Evolutionary conservation across 1,140 invertebrate species (phyloP).

Genomic region (Drosophila kikkawai): DNA sequence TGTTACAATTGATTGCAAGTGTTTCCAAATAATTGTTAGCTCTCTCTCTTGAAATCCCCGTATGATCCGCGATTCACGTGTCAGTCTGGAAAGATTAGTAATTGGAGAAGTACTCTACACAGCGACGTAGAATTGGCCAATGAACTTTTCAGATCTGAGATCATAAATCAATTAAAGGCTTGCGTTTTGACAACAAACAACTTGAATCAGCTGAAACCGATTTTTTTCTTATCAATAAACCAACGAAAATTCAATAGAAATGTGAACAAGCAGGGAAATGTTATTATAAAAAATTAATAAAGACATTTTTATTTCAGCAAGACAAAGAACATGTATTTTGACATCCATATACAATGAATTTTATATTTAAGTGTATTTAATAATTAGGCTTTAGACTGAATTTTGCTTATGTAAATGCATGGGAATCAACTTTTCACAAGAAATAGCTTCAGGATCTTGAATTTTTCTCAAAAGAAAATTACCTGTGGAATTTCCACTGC

Average conservation of each 20-base stretch:
- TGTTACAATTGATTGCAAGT: constrained; percentile 57
- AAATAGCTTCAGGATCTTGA: constrained; percentile 20
- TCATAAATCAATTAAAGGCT: constrained; percentile 29
- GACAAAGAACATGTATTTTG: neutral
- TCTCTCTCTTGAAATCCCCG: neutral
- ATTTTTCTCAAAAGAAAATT: neutral
- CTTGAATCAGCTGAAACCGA: neutral
- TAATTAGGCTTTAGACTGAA: neutral
- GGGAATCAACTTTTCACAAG: neutral
- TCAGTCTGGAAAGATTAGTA: constrained; percentile 13
- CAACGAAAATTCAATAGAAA: neutral
- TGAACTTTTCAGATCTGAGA: constrained; percentile 27
- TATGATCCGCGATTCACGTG: constrained; percentile 34
- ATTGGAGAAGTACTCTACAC: neutral
- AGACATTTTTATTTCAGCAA: neutral
- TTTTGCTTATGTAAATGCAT: neutral
- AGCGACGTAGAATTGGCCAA: constrained; percentile 30
- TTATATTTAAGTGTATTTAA: no score
- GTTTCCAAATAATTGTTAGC: constrained; percentile 64
- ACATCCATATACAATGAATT: neutral
- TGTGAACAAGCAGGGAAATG: no score
- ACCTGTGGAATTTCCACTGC: constrained; percentile 23
- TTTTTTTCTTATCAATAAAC: constrained; percentile 7
- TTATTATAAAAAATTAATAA: neutral
- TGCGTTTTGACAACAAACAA: constrained; percentile 25